Evolutionary conservation across 1,140 invertebrate species (phyloP), one percentile per base, ranked within the genome.

Genomic region (Drosophila busckii): DNA sequence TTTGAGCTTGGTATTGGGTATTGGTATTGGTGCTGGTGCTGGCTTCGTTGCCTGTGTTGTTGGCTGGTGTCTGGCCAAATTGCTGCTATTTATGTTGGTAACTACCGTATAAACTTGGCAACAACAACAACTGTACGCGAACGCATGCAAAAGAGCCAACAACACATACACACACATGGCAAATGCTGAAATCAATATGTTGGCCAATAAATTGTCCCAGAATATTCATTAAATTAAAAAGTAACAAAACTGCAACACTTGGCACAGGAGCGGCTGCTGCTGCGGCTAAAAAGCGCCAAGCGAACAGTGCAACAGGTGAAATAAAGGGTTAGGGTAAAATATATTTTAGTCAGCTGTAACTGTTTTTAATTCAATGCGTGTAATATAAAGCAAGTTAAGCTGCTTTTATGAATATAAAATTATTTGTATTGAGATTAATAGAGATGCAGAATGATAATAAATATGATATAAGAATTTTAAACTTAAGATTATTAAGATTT

Each of bases 141-240:
- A 62, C 12, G 40, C 55, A 63, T 56, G 61, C 60, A 44, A 38
- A 62, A 68, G 25, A 53, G 53, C 49, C 61, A 58, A 44, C 40
- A 29, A 16, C 12, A 42, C 52, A 17, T 15, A 59, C 55, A 32
- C 40, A 70, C 41, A 69, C 58, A 76, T 54, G 58, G 61, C 73
- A 82, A 85, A 85, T 64, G 82, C 82, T 85, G 82, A 85, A 85
- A 85, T 85, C 82, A 85, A 85, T 85, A 85, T 82, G 82, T 76
- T 76, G 37, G 60, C 65, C 68, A 85, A 85, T 85, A 85, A 85
- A 85, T 85, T 85, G 59, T 82, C 67, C 63, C 76, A 85, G 70
- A 71, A 85, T 85, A 82, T 85, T 85, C 82, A 85, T 85, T 85
- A 85, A 85, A 82, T 80, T 82, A 80, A 80, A 68, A 82, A 68